Evolutionary conservation across 2,113 vertebrate species (phyloP).

Genomic region (Nerophis ophidion): DNA sequence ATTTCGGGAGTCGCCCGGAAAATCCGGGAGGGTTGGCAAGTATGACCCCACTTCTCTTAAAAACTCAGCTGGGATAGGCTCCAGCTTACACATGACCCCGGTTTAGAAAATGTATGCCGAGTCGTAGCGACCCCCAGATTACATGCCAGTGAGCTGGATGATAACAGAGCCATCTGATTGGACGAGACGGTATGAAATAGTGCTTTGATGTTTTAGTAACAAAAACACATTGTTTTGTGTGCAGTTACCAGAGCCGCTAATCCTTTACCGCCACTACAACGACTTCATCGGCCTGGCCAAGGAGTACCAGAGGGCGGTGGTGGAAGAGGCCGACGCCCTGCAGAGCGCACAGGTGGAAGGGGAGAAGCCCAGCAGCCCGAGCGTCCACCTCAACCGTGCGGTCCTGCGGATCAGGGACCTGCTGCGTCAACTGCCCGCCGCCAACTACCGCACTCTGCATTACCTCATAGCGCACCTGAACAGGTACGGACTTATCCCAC

Average conservation of each 20-base stretch:
- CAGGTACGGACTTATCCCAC: conserved; percentile 65
- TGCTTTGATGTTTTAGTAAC: too few species aligned
- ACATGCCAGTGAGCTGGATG: too few species aligned
- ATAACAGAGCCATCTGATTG: too few species aligned
- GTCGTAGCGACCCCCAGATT: too few species aligned
- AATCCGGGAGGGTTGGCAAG: too few species aligned
- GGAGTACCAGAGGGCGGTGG: conserved; percentile 77
- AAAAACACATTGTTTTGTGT: neutral
- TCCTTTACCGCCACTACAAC: conserved; percentile 90
- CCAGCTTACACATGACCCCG: too few species aligned
- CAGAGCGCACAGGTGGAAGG: conserved; percentile 32
- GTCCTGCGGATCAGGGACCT: conserved; percentile 87
- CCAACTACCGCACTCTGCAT: conserved; percentile 87
- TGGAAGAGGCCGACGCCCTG: conserved; percentile 74
- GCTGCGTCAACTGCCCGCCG: conserved; percentile 79
- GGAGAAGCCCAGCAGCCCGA: conserved; percentile 44
- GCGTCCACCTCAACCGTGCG: conserved; percentile 79
- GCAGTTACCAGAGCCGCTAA: conserved; percentile 92
- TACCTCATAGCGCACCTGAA: conserved; percentile 86
- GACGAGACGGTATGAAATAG: too few species aligned
- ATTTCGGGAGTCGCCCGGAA: too few species aligned
- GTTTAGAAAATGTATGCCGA: too few species aligned
- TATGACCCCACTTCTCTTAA: too few species aligned
- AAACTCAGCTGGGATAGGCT: too few species aligned
- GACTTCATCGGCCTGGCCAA: conserved; percentile 91